Conservation (phyloP, 2,113 vertebrate genomes). For the Patagioenas fasciata region DNA sequence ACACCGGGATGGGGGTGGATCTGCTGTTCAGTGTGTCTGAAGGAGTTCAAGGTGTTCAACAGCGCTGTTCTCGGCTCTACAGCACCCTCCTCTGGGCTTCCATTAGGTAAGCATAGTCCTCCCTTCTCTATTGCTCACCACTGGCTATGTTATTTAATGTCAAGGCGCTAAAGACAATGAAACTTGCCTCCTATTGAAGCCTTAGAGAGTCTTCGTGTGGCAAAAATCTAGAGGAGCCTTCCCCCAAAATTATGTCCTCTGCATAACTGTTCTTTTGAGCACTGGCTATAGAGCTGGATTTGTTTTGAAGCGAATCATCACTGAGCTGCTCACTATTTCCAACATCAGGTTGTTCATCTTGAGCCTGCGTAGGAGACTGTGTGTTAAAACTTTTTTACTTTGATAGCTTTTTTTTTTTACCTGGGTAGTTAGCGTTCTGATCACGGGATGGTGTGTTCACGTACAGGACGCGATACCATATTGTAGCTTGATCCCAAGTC, state of each 20-base stretch:
- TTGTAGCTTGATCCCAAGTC: background rate
- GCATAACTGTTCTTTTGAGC: background rate
- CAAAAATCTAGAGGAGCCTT: background rate
- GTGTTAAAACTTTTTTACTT: background rate
- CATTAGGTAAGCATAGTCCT: background rate
- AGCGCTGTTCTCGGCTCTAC: background rate
- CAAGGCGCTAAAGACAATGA: background rate
- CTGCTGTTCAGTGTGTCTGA: accelerated
- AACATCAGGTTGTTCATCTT: background rate
- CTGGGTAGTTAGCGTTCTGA: background rate
- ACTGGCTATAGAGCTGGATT: background rate
- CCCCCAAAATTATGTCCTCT: background rate
- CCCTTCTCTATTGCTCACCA: accelerated
- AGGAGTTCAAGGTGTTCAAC: accelerated
- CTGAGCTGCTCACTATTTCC: background rate
- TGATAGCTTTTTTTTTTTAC: background rate
- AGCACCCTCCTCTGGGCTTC: conserved; percentile 36
- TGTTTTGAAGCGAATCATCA: background rate
- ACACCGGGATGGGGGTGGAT: accelerated
- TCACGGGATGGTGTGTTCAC: background rate
- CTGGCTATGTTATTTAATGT: background rate
- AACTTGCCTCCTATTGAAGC: background rate
- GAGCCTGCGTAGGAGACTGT: background rate
- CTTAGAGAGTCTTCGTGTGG: background rate
- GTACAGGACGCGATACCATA: background rate